Percentiles rank a stretch among this genome's conserved stretches.
Conservation (phyloP, 2,113 vertebrate genomes). For the Cyanoramphus novaezelandiae region DNA sequence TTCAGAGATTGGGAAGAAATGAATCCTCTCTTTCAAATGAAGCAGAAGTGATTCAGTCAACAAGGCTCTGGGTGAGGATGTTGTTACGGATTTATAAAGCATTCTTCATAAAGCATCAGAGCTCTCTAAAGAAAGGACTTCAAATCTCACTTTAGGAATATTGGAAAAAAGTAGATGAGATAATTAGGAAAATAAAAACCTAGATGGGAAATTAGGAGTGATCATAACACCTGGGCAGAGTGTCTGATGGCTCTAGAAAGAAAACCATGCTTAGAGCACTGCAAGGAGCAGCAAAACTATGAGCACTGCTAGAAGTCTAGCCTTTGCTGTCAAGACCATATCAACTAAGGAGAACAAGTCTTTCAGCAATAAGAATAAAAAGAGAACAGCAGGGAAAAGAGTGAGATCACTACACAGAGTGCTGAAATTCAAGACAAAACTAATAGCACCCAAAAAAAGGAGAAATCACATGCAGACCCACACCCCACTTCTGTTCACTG, state of each 20-base stretch:
- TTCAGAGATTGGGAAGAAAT: background rate
- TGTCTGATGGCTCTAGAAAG: background rate
- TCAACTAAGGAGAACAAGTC: background rate
- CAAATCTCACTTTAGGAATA: background rate
- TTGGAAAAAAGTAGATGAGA: background rate
- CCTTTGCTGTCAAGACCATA: background rate
- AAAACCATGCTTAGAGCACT: background rate
- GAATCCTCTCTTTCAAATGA: background rate
- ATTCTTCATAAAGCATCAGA: background rate
- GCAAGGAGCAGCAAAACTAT: background rate
- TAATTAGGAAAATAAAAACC: background rate
- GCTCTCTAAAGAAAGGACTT: background rate
- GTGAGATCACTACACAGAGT: background rate
- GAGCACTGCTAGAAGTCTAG: background rate
- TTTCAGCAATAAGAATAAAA: background rate
- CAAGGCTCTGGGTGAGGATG: background rate
- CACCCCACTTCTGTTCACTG: background rate
- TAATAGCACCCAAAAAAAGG: background rate
- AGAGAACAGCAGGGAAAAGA: background rate
- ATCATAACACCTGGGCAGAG: background rate
- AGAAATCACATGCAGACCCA: background rate
- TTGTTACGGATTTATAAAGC: background rate
- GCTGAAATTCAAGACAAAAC: background rate
- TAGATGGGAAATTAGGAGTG: background rate
- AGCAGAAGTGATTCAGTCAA: background rate